phyloP scores from a whole-genome alignment of 2,113 vertebrate species.

The Daboia siamensis region DNA sequence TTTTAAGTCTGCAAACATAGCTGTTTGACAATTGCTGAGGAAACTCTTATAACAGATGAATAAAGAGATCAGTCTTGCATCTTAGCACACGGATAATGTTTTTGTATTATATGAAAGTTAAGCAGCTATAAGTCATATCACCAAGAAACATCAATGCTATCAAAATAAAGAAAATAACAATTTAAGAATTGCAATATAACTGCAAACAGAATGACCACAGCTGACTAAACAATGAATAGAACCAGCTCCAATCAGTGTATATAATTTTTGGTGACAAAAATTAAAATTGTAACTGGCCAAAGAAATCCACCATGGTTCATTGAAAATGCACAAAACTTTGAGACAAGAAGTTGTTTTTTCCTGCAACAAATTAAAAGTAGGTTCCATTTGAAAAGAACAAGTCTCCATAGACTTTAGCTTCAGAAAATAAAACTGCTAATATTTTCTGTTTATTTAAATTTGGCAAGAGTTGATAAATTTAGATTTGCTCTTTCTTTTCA shows the following conservation, averaged over 20 bases:
- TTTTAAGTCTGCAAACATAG: neutral
- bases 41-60: neutral
- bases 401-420: neutral
- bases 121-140: neutral
- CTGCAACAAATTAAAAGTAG: neutral
- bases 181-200: neutral
- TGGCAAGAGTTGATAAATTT: neutral
- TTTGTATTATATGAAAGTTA: neutral
- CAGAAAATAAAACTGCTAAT: neutral
- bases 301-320: neutral
- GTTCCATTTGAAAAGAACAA: neutral
- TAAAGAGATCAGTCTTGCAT: neutral
- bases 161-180: neutral
- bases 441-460: neutral
- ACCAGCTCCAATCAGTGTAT: neutral
- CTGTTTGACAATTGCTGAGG: neutral
- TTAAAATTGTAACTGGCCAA: neutral
- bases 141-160: neutral
- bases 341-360: neutral
- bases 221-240: neutral
- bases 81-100: neutral
- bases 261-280: neutral
- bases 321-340: neutral
- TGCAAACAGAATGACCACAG: neutral
- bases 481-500: neutral